A percentile compares a stretch with the other conserved stretches of the same genome.
Conservation (phyloP, 2,888 invertebrate species). For the Aphodius granarius region DNA sequence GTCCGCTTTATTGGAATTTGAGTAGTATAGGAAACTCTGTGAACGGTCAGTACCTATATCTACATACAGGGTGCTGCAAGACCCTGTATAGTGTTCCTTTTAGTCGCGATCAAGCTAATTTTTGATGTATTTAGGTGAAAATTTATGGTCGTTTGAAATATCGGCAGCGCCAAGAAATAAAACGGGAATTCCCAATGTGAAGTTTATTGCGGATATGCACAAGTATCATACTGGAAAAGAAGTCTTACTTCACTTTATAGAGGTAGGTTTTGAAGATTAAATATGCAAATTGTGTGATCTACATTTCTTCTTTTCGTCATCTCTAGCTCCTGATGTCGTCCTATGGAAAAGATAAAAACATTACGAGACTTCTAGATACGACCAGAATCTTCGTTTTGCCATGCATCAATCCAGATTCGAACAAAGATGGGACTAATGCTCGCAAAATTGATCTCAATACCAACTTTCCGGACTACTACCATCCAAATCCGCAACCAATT, state of each 20-base stretch:
- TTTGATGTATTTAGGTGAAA: conserved; percentile 50
- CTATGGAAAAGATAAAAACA: conserved; percentile 54
- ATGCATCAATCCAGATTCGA: conserved; percentile 78
- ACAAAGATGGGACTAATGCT: conserved; percentile 44
- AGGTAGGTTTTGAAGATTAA: too few relatives aligned
- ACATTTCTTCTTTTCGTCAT: not conserved
- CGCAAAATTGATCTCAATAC: conserved; percentile 57
- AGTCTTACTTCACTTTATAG: conserved; percentile 61
- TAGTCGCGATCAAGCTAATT: too few relatives aligned
- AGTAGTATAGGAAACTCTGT: conserved; percentile 63
- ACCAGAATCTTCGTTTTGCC: conserved; percentile 74
- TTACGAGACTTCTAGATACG: conserved; percentile 63
- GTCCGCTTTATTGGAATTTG: conserved; percentile 49
- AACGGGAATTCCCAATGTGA: conserved; percentile 65
- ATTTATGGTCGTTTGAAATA: conserved; percentile 62
- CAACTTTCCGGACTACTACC: conserved; percentile 65
- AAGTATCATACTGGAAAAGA: conserved; percentile 71
- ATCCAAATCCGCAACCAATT: conserved; percentile 48
- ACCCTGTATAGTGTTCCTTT: too few relatives aligned
- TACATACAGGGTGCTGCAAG: too few relatives aligned
- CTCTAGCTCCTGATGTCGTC: conserved; percentile 55
- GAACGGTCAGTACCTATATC: conserved; percentile 47
- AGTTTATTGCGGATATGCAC: conserved; percentile 74
- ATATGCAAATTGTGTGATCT: not conserved
- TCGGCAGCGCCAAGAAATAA: conserved; percentile 49